Evolutionary conservation across 2,113 vertebrate genomes (phyloP).

Genomic region (Orthonyx spaldingii): DNA sequence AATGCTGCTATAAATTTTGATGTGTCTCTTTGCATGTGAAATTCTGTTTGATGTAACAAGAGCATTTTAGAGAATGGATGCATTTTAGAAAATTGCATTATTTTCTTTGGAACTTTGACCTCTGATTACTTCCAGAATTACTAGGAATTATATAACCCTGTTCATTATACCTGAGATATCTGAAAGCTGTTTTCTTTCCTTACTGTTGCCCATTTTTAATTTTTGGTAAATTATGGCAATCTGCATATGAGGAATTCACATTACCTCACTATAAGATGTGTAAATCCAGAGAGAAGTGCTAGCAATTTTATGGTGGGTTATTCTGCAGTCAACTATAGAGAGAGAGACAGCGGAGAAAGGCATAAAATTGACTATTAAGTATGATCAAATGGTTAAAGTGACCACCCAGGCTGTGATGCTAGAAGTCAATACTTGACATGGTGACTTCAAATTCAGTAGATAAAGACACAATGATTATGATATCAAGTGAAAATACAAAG

Average conservation of each 20-base stretch:
- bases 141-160: background rate
- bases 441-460: background rate
- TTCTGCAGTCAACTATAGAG: background rate
- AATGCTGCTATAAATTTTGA: background rate
- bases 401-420: background rate
- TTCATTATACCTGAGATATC: background rate
- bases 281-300: background rate
- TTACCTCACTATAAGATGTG: background rate
- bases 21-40: background rate
- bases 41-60: background rate
- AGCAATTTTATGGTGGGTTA: background rate
- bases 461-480: background rate
- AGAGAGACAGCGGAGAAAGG: background rate
- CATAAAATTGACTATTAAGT: background rate
- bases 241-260: background rate
- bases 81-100: background rate
- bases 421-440: background rate
- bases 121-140: background rate
- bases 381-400: background rate
- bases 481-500: background rate
- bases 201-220: background rate
- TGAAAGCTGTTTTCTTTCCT: background rate
- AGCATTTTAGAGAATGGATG: background rate
- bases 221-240: background rate
- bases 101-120: background rate